Evolutionary conservation across 2,113 vertebrate species (phyloP).

Genomic region (Bufo gargarizans): DNA sequence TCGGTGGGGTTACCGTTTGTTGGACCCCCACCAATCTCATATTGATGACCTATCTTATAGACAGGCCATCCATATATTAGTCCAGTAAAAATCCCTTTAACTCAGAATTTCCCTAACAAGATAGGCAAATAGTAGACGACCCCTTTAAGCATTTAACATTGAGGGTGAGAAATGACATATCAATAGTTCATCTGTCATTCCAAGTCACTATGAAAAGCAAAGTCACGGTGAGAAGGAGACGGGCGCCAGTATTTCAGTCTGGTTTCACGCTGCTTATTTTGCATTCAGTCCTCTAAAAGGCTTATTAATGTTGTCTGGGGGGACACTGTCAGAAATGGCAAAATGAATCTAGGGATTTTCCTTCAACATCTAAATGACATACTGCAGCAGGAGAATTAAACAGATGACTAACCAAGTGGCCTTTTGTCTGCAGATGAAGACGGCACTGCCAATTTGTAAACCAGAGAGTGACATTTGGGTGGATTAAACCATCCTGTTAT

Average conservation of each 20-base stretch:
- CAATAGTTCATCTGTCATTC: conserved; percentile 5
- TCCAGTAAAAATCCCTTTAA: not conserved
- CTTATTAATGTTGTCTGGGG: conserved; percentile 82
- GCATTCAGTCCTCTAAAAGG: conserved; percentile 75
- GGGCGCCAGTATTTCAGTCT: not conserved
- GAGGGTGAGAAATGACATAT: not conserved
- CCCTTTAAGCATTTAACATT: conserved; percentile 5
- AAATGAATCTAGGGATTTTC: conserved; percentile 80
- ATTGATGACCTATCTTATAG: no score
- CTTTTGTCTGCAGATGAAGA: conserved; percentile 80
- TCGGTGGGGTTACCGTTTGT: no score
- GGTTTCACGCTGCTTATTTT: conserved; percentile 74
- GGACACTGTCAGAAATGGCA: conserved; percentile 83
- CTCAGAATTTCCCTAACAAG: not conserved
- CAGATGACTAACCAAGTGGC: conserved; percentile 81
- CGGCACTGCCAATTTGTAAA: conserved; percentile 77
- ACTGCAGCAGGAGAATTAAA: conserved; percentile 78
- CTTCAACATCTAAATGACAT: conserved; percentile 78
- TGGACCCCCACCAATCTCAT: no score
- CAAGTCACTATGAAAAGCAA: conserved; percentile 25
- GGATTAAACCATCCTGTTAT: conserved; percentile 77
- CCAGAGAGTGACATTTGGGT: conserved; percentile 78
- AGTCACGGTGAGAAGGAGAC: not conserved
- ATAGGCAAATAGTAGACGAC: not conserved
- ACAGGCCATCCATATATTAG: not conserved